phyloP scores from a whole-genome alignment of 2,888 invertebrate species.

The Temnothorax rugatulus region DNA sequence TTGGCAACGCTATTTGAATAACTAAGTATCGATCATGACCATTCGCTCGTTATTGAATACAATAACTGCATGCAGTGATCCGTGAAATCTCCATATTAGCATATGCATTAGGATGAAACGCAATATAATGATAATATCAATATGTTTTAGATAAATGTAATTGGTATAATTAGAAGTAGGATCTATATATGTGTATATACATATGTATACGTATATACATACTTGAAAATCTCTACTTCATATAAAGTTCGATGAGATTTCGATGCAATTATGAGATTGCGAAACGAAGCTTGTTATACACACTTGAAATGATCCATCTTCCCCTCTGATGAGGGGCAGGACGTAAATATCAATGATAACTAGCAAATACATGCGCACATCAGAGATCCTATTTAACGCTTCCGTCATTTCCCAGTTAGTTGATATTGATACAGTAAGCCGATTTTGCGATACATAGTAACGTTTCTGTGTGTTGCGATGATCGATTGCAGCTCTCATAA shows the following conservation, averaged over 20 bases:
- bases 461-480: background rate
- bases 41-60: slow-evolving; percentile 13
- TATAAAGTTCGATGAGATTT: slow-evolving; percentile 71
- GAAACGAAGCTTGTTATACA: slow-evolving; percentile 29
- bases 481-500: slow-evolving; percentile 9
- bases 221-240: slow-evolving; percentile 10
- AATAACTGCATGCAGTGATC: slow-evolving; percentile 16
- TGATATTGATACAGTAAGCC: slow-evolving; percentile 36
- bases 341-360: slow-evolving; percentile 52
- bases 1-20: slow-evolving; percentile 37
- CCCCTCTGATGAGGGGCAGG: slow-evolving; percentile 69
- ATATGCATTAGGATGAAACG: background rate
- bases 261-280: slow-evolving; percentile 58
- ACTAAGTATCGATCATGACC: slow-evolving; percentile 30
- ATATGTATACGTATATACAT: too few species aligned
- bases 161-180: slow-evolving; percentile 13
- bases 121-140: slow-evolving; percentile 23
- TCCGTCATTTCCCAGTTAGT: slow-evolving; percentile 25
- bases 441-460: slow-evolving; percentile 6
- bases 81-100: slow-evolving; percentile 4
- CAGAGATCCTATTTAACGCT: slow-evolving; percentile 35
- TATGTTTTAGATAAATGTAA: slow-evolving; percentile 22
- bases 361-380: slow-evolving; percentile 12
- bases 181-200: background rate
- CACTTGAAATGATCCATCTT: slow-evolving; percentile 63